A percentile compares a stretch with the other conserved stretches of the same genome.
These are phyloP conservation scores for Dasysyrphus tricinctus DNA, from an alignment of 2,888 invertebrate genomes.

Conservation along the genomic window DNA sequence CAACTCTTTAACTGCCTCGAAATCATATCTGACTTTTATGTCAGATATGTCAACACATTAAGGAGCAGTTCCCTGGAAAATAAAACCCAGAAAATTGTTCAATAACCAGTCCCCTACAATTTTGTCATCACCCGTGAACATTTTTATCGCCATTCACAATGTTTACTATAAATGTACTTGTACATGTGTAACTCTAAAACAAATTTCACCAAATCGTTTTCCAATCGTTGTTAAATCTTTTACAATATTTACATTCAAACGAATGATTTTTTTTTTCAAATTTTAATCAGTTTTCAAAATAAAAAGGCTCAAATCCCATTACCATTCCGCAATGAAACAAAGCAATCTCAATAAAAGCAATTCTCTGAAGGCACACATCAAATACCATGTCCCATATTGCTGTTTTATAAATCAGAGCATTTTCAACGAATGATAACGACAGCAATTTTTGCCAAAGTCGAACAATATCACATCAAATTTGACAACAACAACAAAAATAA, in stretches of 20 bases:
- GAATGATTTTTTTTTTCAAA: slow-evolving; percentile 1
- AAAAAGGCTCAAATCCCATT: slow-evolving; percentile 27
- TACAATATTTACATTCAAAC: slow-evolving; percentile 1
- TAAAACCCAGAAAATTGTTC: neutral
- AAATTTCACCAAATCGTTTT: neutral
- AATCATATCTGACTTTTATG: neutral
- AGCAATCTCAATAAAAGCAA: slow-evolving; percentile 40
- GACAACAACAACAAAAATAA: slow-evolving; percentile 14
- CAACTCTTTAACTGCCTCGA: neutral
- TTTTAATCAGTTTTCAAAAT: slow-evolving; percentile 13
- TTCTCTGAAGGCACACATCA: slow-evolving; percentile 49
- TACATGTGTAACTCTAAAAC: neutral
- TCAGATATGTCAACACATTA: neutral
- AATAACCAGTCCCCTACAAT: neutral
- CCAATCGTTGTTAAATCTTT: slow-evolving; percentile 16
- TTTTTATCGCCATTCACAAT: neutral
- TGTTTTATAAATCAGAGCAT: slow-evolving; percentile 49
- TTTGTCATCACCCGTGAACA: neutral
- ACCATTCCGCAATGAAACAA: slow-evolving; percentile 39
- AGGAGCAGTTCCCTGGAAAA: neutral
- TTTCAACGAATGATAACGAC: slow-evolving; percentile 48
- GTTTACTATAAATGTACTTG: neutral
- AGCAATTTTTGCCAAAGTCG: slow-evolving; percentile 15
- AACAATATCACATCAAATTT: slow-evolving; percentile 34
- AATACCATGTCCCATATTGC: slow-evolving; percentile 45